Base-by-base conservation (phyloP, 2,888 invertebrate species). In the Perdita meconis region DNA sequence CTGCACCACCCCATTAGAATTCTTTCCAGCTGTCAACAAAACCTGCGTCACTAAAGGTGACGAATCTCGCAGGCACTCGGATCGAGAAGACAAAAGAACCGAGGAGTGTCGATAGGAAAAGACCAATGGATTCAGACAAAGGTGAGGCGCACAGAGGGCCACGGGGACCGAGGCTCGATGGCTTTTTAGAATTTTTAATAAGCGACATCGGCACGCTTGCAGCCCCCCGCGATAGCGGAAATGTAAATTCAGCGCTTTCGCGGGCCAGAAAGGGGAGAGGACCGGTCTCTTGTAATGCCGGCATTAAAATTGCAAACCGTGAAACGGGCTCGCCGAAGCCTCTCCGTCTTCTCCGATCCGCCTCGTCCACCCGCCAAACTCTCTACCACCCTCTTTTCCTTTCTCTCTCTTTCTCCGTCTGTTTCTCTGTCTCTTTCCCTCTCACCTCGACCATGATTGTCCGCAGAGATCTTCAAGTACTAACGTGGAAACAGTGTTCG, bases 271-370 rank as follows among this genome's bases (percentile, higher is more conserved):
- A 60, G 42, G 61, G 57, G 60, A 60, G 60, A 60, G 64, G 50
- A 50, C 53, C 36, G 53, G 70, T 79, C 81, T 82, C 85, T 84
- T 78, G 84, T 88, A 89, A 88, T 87, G 85, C 80, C 85, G 81
- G 79, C 87, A 89, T 89, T 89, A 89, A 89, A 89, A 89, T 89
- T 89, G 89, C 89, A 89, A 89, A 89, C 84, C 81, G 84, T 76
- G 82, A 87, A 79, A 67, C 73, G 64, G 56, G 72, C 67, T 42
- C 64, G 38, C 24, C 68, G 56, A 69, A 60, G 44, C 59, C 69
- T 69, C 36, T 64, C 36, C 53, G 57, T 69, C 65, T 69, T 71
- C 74, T 75, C 71, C 79, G 50, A 72, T 70, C 36, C 50, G 68
- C 38, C 26, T 10, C 30, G n/a, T 63, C 30, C 40, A 34, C 13